Conservation (phyloP, 1,140 invertebrate species). For the Charaxes varanes region DNA sequence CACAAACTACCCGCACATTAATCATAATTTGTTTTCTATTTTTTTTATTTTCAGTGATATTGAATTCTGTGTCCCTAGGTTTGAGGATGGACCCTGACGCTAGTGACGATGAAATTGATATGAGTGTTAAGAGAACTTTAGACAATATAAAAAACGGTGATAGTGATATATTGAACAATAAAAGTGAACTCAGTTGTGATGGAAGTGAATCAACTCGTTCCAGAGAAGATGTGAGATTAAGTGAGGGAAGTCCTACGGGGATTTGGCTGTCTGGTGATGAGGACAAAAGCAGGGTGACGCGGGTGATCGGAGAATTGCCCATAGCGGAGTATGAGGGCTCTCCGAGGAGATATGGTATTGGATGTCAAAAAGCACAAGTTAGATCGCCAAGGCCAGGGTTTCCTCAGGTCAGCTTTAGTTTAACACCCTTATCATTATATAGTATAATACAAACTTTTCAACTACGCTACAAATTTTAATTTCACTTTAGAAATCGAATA, state of each 20-base stretch:
- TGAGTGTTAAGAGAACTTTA: conserved; percentile 70
- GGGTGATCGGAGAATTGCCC: conserved; percentile 90
- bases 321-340: conserved; percentile 95
- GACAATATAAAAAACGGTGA: conserved; percentile 69
- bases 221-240: conserved; percentile 43
- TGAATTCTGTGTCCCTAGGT: conserved; percentile 73
- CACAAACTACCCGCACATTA: no score
- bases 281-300: conserved; percentile 79
- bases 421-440: no score
- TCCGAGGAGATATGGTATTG: conserved; percentile 87
- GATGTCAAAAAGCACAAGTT: conserved; percentile 38
- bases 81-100: conserved; percentile 69
- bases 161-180: conserved; percentile 63
- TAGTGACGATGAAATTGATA: conserved; percentile 70
- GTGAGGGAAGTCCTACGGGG: conserved; percentile 52
- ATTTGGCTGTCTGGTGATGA: conserved; percentile 61
- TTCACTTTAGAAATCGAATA: no score
- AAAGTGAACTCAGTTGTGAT: conserved; percentile 54
- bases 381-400: conserved; percentile 68
- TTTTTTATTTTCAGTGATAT: conserved; percentile 73
- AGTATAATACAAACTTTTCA: no score
- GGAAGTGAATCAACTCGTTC: conserved; percentile 55
- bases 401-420: no score
- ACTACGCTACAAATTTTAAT: no score
- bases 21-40: conserved; percentile 41